Evolutionary conservation across 1,140 invertebrate genomes (phyloP).

Genomic region (Drosophila melanica): DNA sequence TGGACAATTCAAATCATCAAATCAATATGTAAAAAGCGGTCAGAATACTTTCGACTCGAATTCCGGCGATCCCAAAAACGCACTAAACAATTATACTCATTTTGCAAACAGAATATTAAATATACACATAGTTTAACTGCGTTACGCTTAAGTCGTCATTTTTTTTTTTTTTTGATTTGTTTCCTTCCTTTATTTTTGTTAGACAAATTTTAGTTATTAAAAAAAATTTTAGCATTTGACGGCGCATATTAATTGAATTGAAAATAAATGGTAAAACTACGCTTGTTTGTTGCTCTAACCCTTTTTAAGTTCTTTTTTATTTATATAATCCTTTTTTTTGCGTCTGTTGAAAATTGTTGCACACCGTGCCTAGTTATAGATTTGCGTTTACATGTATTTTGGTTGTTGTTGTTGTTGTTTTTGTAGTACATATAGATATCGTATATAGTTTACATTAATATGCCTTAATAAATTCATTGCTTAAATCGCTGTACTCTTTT

Average conservation of each 20-base stretch:
- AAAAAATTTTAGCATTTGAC: constrained; percentile 35
- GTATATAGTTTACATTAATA: constrained; percentile 76
- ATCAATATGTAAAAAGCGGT: too few relatives aligned
- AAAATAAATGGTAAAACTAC: constrained; percentile 38
- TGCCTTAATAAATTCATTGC: constrained; percentile 78
- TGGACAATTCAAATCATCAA: too few relatives aligned
- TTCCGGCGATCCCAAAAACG: too few relatives aligned
- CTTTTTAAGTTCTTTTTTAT: constrained; percentile 17
- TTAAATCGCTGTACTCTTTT: constrained; percentile 70
- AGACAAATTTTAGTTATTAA: constrained; percentile 52
- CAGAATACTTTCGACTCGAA: too few relatives aligned
- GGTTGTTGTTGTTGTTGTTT: constrained; percentile 22
- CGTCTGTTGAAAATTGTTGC: constrained; percentile 27
- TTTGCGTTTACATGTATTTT: constrained; percentile 42
- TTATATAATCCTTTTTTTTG: constrained; percentile 22
- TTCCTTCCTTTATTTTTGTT: constrained; percentile 31
- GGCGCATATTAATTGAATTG: constrained; percentile 19
- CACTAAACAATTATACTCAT: too few relatives aligned
- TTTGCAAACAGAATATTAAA: too few relatives aligned
- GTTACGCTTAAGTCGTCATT: constrained; percentile 55
- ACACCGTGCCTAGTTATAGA: constrained; percentile 23
- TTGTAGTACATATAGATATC: constrained; percentile 56
- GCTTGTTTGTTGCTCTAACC: constrained; percentile 24
- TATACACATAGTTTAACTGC: constrained; percentile 67
- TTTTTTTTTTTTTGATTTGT: constrained; percentile 35